Conservation (phyloP, 1,140 invertebrate genomes). For the Cheumatopsyche charites region DNA sequence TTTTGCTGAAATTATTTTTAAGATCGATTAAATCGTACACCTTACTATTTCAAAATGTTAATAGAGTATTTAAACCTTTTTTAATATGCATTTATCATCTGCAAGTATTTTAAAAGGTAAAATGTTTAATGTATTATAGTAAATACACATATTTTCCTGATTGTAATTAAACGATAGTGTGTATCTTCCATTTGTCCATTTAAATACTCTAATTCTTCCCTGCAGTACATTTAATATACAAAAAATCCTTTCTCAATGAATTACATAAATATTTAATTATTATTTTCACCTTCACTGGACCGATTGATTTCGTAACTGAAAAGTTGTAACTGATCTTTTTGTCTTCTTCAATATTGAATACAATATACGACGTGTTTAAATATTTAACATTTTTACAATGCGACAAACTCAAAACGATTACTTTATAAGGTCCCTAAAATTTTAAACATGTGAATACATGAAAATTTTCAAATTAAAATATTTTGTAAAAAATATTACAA, state of each 20-base stretch:
- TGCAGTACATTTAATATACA: too few relatives aligned
- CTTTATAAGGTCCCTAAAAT: constrained; percentile 6
- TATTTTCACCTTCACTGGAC: constrained; percentile 14
- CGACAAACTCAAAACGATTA: too few relatives aligned
- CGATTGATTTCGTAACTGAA: not conserved
- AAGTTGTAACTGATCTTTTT: not conserved
- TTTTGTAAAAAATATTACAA: too few relatives aligned
- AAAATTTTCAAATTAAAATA: too few relatives aligned
- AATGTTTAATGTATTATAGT: not conserved
- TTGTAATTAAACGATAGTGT: not conserved
- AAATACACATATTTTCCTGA: constrained; percentile 16
- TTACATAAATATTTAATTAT: too few relatives aligned
- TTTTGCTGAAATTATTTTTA: constrained; percentile 8
- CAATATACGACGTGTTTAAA: too few relatives aligned
- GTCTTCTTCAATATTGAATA: too few relatives aligned
- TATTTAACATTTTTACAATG: too few relatives aligned
- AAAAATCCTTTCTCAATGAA: not conserved
- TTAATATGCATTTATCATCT: constrained; percentile 17
- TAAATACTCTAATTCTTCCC: constrained; percentile 6
- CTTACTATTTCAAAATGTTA: too few relatives aligned
- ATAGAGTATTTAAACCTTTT: constrained; percentile 3
- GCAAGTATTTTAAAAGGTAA: not conserved
- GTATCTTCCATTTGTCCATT: constrained; percentile 26
- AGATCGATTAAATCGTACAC: too few relatives aligned
- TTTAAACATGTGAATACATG: too few relatives aligned